These are phyloP conservation scores for Bettongia penicillata DNA, from an alignment of 2,113 vertebrate species.

Conservation along the genomic window DNA sequence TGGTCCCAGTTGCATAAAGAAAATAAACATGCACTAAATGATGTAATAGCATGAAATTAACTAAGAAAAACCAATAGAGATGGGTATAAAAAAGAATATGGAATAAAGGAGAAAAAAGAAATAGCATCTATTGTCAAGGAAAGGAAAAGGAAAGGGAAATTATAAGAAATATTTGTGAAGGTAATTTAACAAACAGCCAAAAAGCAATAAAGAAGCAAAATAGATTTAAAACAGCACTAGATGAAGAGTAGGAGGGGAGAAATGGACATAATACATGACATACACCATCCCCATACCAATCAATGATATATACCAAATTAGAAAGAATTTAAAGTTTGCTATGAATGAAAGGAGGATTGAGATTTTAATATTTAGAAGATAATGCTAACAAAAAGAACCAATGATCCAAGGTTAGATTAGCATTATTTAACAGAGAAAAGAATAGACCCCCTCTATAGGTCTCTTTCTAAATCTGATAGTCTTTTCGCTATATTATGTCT, in stretches of 20 bases:
- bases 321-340: neutral
- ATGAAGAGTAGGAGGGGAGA: neutral
- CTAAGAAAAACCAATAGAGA: constrained; percentile 33
- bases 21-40: neutral
- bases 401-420: neutral
- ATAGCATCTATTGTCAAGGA: neutral
- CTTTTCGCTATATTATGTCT: neutral
- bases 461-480: neutral
- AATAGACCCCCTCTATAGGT: neutral
- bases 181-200: neutral
- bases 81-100: constrained; percentile 16
- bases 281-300: neutral
- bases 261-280: neutral
- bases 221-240: neutral
- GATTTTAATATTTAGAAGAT: constrained; percentile 25
- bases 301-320: neutral
- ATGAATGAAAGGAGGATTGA: neutral
- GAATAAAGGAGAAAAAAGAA: neutral
- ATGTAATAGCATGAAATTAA: neutral
- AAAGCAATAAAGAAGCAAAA: constrained; percentile 19
- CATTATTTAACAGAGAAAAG: neutral
- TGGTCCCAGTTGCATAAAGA: neutral
- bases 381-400: neutral
- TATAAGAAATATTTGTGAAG: neutral
- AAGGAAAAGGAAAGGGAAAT: neutral